phyloP scores from a whole-genome alignment of 2,888 invertebrate genomes.

The Tinea semifulvella region DNA sequence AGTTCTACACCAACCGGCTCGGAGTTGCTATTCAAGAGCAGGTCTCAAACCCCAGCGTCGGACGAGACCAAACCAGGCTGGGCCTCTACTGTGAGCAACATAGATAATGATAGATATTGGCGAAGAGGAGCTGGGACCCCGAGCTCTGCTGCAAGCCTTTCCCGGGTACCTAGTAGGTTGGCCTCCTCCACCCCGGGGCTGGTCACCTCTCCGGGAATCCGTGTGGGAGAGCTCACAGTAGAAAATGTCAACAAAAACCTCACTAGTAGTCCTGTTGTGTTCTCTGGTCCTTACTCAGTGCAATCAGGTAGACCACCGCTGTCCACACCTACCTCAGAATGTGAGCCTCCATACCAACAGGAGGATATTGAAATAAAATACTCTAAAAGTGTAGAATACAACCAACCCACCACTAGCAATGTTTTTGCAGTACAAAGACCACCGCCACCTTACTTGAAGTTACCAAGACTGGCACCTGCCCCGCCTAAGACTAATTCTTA shows the following conservation, averaged over 20 bases:
- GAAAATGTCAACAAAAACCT: constrained; percentile 31
- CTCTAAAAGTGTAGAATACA: constrained; percentile 53
- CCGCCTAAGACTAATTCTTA: constrained; percentile 37
- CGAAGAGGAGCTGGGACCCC: constrained; percentile 14
- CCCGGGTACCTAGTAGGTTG: constrained; percentile 21
- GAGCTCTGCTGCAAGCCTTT: constrained; percentile 44
- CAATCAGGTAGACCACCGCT: constrained; percentile 46
- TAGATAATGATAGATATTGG: constrained; percentile 52
- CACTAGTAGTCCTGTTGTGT: background rate
- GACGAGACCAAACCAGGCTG: constrained; percentile 41
- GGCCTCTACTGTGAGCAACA: constrained; percentile 35
- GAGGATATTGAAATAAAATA: constrained; percentile 55
- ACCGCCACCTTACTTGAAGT: constrained; percentile 27
- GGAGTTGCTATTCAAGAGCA: constrained; percentile 49
- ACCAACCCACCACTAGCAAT: constrained; percentile 31
- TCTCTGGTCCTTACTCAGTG: constrained; percentile 28
- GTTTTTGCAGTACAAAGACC: constrained; percentile 39
- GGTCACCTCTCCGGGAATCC: constrained; percentile 39
- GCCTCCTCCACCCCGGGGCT: constrained; percentile 36
- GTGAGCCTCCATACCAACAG: constrained; percentile 41
- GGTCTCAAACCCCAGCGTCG: constrained; percentile 45
- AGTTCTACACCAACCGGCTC: constrained; percentile 48
- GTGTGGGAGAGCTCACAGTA: constrained; percentile 40
- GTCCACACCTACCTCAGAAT: constrained; percentile 33
- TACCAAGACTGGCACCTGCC: constrained; percentile 25